phyloP scores from a whole-genome alignment of 2,888 invertebrate genomes.

The Pediacus dermestoides region DNA sequence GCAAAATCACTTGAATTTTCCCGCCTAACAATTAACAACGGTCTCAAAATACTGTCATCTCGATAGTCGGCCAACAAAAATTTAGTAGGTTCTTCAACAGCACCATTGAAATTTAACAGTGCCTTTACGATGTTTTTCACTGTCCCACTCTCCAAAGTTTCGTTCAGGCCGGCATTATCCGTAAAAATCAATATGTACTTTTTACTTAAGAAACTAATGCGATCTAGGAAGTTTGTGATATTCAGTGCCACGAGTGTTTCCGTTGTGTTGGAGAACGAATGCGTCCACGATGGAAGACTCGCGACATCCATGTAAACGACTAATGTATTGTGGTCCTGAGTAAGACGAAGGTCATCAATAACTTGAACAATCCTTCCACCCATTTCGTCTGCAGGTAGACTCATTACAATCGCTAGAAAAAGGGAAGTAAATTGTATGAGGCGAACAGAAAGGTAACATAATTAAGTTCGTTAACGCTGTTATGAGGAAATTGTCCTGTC shows the following conservation, averaged over 20 bases:
- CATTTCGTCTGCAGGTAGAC: conserved; percentile 51
- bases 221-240: conserved; percentile 22
- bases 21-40: conserved; percentile 36
- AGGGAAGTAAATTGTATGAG: conserved; percentile 18
- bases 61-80: conserved; percentile 42
- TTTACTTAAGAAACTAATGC: conserved; percentile 33
- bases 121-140: conserved; percentile 27
- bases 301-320: conserved; percentile 51
- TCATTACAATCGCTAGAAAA: conserved; percentile 52
- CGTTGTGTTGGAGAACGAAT: conserved; percentile 25
- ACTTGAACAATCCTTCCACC: conserved; percentile 47
- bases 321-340: conserved; percentile 48
- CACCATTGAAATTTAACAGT: conserved; percentile 19
- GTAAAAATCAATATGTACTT: conserved; percentile 41
- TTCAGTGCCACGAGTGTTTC: conserved; percentile 14
- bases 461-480: conserved; percentile 17
- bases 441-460: conserved; percentile 16
- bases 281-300: conserved; percentile 45
- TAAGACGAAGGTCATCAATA: conserved; percentile 48
- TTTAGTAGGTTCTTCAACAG: conserved; percentile 11
- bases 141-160: conserved; percentile 30
- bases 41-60: conserved; percentile 37
- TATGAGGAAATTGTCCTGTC: conserved; percentile 13
- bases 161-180: conserved; percentile 28
- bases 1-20: conserved; percentile 33